phyloP scores from a whole-genome alignment of 2,113 vertebrate species.

The Cochlearius cochlearius region DNA sequence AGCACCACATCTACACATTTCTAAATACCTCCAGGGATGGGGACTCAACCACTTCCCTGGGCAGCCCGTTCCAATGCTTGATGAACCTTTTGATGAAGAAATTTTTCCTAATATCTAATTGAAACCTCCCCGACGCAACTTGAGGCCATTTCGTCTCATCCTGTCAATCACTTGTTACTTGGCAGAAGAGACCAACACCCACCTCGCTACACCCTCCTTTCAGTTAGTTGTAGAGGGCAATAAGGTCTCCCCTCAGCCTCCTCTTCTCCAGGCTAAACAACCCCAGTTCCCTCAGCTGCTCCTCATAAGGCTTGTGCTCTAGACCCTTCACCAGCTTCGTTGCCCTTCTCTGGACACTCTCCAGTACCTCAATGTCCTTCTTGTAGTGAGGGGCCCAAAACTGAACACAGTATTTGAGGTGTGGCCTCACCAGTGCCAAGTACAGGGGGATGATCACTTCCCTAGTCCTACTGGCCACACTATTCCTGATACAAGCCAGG shows the following conservation, averaged over 20 bases:
- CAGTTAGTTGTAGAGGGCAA: too few relatives aligned
- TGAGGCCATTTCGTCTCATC: background rate
- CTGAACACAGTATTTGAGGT: too few relatives aligned
- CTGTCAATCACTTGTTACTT: background rate
- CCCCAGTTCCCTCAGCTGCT: background rate
- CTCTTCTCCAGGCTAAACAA: too few relatives aligned
- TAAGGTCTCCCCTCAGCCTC: too few relatives aligned
- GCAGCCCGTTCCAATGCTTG: background rate
- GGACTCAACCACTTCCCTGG: background rate
- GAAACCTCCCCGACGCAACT: too few relatives aligned
- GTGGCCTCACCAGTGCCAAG: too few relatives aligned
- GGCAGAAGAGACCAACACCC: background rate
- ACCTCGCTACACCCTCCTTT: background rate
- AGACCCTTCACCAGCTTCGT: background rate
- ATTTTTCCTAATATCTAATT: background rate
- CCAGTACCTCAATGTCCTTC: too few relatives aligned
- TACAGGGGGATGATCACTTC: too few relatives aligned
- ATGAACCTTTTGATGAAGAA: background rate
- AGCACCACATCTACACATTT: background rate
- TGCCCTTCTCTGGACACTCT: too few relatives aligned
- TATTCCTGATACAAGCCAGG: too few relatives aligned
- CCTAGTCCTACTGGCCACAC: too few relatives aligned
- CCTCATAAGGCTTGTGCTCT: background rate
- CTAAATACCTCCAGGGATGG: background rate
- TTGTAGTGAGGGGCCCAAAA: too few relatives aligned